Conservation (phyloP, 1,140 invertebrate genomes). For the Drosophila nasuta region DNA sequence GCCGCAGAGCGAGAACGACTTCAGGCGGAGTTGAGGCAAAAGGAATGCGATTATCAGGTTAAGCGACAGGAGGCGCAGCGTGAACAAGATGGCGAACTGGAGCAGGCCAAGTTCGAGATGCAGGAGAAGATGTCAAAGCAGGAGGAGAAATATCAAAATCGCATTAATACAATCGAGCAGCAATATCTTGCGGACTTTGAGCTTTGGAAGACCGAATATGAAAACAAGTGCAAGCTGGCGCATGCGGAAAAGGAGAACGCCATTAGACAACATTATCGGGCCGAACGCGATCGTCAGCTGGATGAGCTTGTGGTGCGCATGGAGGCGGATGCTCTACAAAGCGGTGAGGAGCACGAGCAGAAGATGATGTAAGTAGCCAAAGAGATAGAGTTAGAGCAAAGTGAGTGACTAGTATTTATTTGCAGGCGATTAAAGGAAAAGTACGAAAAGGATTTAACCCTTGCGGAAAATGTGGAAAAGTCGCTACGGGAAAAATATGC, state of each 20-base stretch:
- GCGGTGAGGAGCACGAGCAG: conserved; percentile 86
- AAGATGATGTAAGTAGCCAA: conserved; percentile 85
- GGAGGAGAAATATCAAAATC: conserved; percentile 83
- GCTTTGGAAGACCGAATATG: conserved; percentile 87
- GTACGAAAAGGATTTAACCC: conserved; percentile 89
- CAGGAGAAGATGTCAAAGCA: conserved; percentile 85
- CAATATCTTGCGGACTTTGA: conserved; percentile 86
- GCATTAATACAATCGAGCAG: conserved; percentile 86
- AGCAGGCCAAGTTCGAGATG: conserved; percentile 85
- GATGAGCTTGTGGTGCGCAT: conserved; percentile 88
- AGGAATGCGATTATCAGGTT: conserved; percentile 77
- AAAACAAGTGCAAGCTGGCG: conserved; percentile 86
- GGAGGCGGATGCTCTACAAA: conserved; percentile 87
- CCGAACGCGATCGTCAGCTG: conserved; percentile 88
- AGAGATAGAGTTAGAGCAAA: neutral
- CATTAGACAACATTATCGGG: conserved; percentile 87
- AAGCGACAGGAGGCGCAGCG: conserved; percentile 66
- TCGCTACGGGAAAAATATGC: conserved; percentile 85
- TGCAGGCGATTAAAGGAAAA: conserved; percentile 90
- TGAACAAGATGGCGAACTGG: conserved; percentile 79
- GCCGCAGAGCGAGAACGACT: conserved; percentile 84
- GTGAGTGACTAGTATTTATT: conserved; percentile 19
- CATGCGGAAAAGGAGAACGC: conserved; percentile 87
- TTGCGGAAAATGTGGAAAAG: conserved; percentile 87
- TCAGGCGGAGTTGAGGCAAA: conserved; percentile 76